Evolutionary conservation across 1,140 invertebrate species (phyloP).

Genomic region (Piezodorus guildinii): DNA sequence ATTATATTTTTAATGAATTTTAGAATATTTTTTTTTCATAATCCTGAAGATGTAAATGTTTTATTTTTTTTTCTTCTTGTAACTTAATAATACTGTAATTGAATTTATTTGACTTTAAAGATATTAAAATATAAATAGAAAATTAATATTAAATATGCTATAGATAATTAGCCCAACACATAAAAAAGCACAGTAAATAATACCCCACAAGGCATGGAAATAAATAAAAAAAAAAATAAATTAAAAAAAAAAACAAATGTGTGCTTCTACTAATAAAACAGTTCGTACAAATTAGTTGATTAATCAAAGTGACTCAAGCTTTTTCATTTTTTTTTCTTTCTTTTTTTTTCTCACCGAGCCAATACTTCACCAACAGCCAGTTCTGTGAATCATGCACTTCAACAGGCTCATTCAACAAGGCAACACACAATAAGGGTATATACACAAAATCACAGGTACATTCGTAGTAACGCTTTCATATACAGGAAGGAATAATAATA

Average conservation of each 20-base stretch:
- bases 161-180: slow-evolving; percentile 13
- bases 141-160: not conserved
- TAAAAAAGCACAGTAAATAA: slow-evolving; percentile 15
- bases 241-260: slow-evolving; percentile 16
- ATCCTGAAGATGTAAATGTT: no score
- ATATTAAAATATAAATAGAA: not conserved
- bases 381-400: slow-evolving; percentile 22
- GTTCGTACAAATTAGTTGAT: slow-evolving; percentile 23
- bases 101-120: no score
- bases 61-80: no score
- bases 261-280: slow-evolving; percentile 17
- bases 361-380: slow-evolving; percentile 23
- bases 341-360: slow-evolving; percentile 4
- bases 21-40: no score
- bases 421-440: slow-evolving; percentile 23
- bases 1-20: no score
- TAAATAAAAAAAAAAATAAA: slow-evolving; percentile 15
- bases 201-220: slow-evolving; percentile 23
- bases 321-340: not conserved
- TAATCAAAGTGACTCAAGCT: slow-evolving; percentile 23
- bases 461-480: not conserved
- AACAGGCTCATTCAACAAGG: slow-evolving; percentile 22
- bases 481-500: no score
- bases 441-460: slow-evolving; percentile 14
- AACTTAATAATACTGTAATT: no score